phyloP scores from a whole-genome alignment of 2,113 vertebrate species.

The Ailuropoda melanoleuca region DNA sequence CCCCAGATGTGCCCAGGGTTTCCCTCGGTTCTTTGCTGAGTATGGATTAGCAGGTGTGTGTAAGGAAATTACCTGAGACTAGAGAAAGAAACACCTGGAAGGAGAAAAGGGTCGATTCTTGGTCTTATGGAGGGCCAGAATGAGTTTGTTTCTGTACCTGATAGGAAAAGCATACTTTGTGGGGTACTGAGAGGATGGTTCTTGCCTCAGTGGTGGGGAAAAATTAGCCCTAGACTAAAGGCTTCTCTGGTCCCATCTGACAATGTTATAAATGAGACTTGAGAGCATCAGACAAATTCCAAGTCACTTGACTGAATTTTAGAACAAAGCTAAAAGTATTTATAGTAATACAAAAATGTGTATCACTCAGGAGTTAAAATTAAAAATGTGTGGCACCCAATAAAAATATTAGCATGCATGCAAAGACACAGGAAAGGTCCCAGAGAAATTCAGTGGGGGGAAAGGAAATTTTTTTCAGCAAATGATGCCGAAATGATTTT shows the following conservation, averaged over 20 bases:
- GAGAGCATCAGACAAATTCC: background rate
- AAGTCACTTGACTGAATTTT: background rate
- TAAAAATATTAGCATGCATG: background rate
- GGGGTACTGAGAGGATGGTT: background rate
- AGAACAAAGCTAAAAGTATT: background rate
- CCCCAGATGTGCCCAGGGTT: background rate
- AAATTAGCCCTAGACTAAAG: background rate
- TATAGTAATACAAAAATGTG: background rate
- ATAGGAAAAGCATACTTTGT: background rate
- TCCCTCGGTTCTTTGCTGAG: background rate
- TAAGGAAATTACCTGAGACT: background rate
- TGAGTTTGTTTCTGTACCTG: background rate
- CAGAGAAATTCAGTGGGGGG: background rate
- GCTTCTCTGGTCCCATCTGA: background rate
- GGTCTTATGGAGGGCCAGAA: background rate
- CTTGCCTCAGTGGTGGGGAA: background rate
- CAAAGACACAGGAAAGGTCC: background rate
- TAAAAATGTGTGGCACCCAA: background rate
- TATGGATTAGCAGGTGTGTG: background rate
- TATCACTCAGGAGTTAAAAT: background rate
- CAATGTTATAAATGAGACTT: background rate
- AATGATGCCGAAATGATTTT: background rate
- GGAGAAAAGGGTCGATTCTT: background rate
- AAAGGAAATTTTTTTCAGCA: background rate
- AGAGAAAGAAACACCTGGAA: background rate